Evolutionary conservation across 1,140 invertebrate species (phyloP), one percentile per base, ranked within the genome.

Genomic region (Drosophila gunungcola): DNA sequence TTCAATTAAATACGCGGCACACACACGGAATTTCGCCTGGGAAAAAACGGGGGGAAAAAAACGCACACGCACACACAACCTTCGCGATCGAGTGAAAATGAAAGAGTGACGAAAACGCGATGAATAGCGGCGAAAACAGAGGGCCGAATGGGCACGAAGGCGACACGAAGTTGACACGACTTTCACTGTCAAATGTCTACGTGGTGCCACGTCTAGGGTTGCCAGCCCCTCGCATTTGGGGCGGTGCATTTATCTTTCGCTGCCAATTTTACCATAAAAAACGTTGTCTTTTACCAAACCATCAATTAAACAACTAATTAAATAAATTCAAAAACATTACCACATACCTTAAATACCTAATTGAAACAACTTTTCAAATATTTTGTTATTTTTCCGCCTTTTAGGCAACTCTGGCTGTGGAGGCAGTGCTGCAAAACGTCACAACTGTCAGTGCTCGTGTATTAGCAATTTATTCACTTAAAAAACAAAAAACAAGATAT

Each of bases 181-280:
- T 85, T 89, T 89, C 80, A 74, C 64, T 91, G 89, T 80, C 84
- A 89, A 80, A 80, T 60, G 75, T 73, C 73, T 85, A 91, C 89
- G 89, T 91, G 89, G 89, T 89, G 84, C 78, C 78, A 85, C 82
- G 86, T 84, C 72, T 51, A 78, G 84, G 51, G 85, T 70, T 88
- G 67, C 36, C 68, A 84, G 9, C 6, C 21, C 0, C 0, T 11
- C 11, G 16, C 21, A 11, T 0, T 6, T 9, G 12, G 13, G 52
- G 36, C 11, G 10, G 54, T 13, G 27, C 60, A 34, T 25, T 49
- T 36, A 12, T 6, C 13, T 21, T 41, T 12, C 4, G 7, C 9
- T 6, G 0, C 7, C 1, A 3, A 41, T 64, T 13, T 49, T 11
- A 5, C 2, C 11, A 2, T 10, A 5, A 0, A 6, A 3, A 5